phyloP scores from a whole-genome alignment of 2,797 vertebrate genomes.

The Poeciliopsis gracilis region DNA sequence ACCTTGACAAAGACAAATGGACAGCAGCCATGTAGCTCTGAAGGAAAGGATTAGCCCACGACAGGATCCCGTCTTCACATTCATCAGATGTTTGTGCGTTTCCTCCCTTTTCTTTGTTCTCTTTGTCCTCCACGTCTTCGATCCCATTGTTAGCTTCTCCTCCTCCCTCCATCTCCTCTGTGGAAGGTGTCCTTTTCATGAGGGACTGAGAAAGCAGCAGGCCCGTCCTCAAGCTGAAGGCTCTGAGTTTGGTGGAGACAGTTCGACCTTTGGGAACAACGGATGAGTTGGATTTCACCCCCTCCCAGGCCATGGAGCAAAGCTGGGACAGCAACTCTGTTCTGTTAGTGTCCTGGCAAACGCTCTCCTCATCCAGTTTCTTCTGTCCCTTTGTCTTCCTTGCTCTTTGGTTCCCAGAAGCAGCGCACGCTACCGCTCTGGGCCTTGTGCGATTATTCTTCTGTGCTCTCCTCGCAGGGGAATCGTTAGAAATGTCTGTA shows the following conservation, averaged over 20 bases:
- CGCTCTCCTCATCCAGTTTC: background rate
- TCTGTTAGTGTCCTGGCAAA: background rate
- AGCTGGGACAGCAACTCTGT: slow-evolving; percentile 66
- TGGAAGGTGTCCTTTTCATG: slow-evolving; percentile 8
- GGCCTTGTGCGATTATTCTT: background rate
- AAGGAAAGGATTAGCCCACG: slow-evolving; percentile 82
- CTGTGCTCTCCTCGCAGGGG: background rate
- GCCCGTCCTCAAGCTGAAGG: slow-evolving; percentile 75
- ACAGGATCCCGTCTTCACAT: slow-evolving; percentile 39
- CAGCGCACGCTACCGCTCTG: background rate
- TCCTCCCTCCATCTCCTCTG: slow-evolving; percentile 23
- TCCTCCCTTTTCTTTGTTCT: slow-evolving; percentile 16
- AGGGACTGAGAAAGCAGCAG: slow-evolving; percentile 67
- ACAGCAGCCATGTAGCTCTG: slow-evolving; percentile 87
- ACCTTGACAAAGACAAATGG: slow-evolving; percentile 82
- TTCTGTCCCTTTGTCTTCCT: slow-evolving; percentile 5
- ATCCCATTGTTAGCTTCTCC: slow-evolving; percentile 13
- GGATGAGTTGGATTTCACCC: slow-evolving; percentile 78
- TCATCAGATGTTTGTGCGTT: background rate
- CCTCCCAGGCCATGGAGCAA: slow-evolving; percentile 84
- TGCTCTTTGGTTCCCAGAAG: slow-evolving; percentile 10
- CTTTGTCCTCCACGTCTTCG: background rate
- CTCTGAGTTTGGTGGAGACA: slow-evolving; percentile 64
- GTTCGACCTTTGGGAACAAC: slow-evolving; percentile 49
- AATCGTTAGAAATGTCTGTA: slow-evolving; percentile 7